Evolutionary conservation across 2,113 vertebrate genomes (phyloP).

Genomic region (Podilymbus podiceps): DNA sequence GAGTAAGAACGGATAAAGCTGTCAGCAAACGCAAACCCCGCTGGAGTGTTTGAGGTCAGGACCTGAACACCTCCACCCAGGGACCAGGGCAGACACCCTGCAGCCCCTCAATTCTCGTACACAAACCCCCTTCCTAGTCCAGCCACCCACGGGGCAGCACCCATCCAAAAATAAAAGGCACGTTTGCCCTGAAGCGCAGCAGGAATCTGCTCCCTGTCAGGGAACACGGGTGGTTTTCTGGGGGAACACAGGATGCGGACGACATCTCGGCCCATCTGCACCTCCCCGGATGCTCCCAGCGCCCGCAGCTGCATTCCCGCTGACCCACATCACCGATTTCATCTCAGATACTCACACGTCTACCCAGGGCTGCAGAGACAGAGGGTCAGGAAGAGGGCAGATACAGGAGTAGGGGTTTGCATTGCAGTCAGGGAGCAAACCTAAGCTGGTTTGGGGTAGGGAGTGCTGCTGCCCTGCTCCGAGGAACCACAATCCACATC

Average conservation of each 20-base stretch:
- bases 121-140: background rate
- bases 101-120: fast-evolving
- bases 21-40: background rate
- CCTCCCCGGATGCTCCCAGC: background rate
- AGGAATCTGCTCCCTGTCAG: background rate
- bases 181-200: fast-evolving
- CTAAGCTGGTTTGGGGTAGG: background rate
- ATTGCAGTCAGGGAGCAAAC: background rate
- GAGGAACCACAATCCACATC: background rate
- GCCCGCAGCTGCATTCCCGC: background rate
- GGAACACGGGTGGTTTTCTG: background rate
- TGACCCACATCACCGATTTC: background rate
- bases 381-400: background rate
- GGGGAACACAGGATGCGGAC: background rate
- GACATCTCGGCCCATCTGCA: background rate
- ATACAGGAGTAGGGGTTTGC: fast-evolving
- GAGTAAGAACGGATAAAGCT: background rate
- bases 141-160: background rate
- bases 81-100: fast-evolving
- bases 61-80: background rate
- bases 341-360: background rate
- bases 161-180: background rate
- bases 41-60: background rate
- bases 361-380: fast-evolving
- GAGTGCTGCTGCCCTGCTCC: background rate